Evolutionary conservation across 2,113 vertebrate species (phyloP).

Genomic region (Notothenia coriiceps): DNA sequence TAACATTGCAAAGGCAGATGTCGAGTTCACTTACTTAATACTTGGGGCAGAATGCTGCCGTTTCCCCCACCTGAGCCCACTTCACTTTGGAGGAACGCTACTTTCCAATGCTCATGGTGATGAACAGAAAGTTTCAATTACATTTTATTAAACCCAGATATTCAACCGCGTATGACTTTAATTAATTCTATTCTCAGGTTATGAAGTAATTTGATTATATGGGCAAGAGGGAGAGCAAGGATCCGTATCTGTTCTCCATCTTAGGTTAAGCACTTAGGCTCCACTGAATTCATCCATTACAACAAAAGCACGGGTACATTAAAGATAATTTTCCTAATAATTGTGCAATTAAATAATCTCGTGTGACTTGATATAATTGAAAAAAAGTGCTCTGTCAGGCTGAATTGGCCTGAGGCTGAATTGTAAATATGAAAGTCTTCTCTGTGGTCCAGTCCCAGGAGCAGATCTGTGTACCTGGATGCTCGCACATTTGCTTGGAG

Average conservation of each 20-base stretch:
- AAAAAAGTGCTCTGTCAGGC: conserved; percentile 51
- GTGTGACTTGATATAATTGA: conserved; percentile 68
- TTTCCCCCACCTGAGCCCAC: conserved; percentile 12
- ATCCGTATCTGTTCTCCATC: conserved; percentile 72
- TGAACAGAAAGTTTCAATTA: conserved; percentile 79
- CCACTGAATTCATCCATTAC: conserved; percentile 72
- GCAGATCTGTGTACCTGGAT: conserved; percentile 11
- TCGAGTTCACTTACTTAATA: too few relatives aligned
- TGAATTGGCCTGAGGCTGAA: conserved; percentile 37
- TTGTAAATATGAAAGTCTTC: conserved; percentile 45
- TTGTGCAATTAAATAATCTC: conserved; percentile 74
- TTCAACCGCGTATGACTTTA: conserved; percentile 69
- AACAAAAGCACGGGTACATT: conserved; percentile 62
- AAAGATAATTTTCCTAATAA: conserved; percentile 77
- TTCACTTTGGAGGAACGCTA: conserved; percentile 16
- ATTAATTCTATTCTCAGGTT: conserved; percentile 79
- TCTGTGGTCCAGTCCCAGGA: conserved; percentile 11
- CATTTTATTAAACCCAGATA: conserved; percentile 73
- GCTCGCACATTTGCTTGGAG: conserved; percentile 12
- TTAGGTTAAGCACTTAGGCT: conserved; percentile 73
- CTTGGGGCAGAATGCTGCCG: background rate
- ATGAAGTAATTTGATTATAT: conserved; percentile 79
- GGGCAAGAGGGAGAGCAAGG: conserved; percentile 57
- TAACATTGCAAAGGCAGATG: background rate
- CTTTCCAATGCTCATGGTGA: conserved; percentile 38